Conservation (phyloP, 2,888 invertebrate species). For the Cephalotes varians region DNA sequence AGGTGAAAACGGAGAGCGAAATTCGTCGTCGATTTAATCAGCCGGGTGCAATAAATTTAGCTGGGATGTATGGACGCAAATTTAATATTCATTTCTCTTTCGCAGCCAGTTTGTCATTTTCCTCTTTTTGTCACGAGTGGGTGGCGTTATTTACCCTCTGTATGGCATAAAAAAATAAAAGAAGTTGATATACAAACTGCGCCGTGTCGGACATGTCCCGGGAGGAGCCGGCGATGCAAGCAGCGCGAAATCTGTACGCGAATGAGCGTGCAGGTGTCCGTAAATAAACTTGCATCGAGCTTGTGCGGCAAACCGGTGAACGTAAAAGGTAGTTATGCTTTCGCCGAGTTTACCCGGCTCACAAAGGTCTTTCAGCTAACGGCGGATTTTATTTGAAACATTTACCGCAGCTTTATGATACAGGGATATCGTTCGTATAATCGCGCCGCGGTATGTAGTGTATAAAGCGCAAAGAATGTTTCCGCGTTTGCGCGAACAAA, state of each 20-base stretch:
- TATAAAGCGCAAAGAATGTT: constrained; percentile 29
- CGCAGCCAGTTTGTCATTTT: constrained; percentile 50
- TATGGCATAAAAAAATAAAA: constrained; percentile 23
- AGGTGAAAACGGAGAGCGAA: neutral
- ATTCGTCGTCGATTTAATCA: constrained; percentile 40
- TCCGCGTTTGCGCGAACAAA: constrained; percentile 1
- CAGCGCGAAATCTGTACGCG: constrained; percentile 71
- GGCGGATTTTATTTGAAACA: constrained; percentile 67
- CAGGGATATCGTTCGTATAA: constrained; percentile 67
- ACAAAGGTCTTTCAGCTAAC: constrained; percentile 67
- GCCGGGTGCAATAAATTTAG: constrained; percentile 24
- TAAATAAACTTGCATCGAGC: constrained; percentile 79
- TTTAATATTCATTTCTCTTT: constrained; percentile 40
- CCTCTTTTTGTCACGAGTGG: constrained; percentile 45
- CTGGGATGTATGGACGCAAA: constrained; percentile 4
- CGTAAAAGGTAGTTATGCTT: constrained; percentile 77
- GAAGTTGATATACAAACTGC: constrained; percentile 63
- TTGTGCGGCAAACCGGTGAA: constrained; percentile 76
- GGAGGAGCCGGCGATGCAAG: constrained; percentile 48
- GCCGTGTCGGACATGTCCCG: constrained; percentile 40
- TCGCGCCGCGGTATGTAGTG: constrained; percentile 43
- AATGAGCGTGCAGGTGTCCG: constrained; percentile 77
- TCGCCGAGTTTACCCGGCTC: constrained; percentile 66
- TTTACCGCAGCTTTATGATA: constrained; percentile 40
- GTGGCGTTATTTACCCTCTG: constrained; percentile 63